Base-by-base conservation (phyloP, 2,888 invertebrate genomes). In the Diaphora mendica region DNA sequence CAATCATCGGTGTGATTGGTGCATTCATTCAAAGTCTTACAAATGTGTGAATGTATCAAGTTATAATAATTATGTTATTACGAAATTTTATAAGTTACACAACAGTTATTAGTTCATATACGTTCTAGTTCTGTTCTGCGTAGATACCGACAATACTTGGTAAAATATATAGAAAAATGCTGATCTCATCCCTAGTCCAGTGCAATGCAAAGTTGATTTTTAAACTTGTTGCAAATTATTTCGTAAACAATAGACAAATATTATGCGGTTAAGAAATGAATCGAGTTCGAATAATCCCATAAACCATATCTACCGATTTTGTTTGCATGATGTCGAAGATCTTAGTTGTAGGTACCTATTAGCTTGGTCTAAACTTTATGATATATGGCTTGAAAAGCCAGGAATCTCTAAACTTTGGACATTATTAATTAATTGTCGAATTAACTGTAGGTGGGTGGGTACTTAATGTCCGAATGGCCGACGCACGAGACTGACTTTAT, bases 11-110 rank as follows among this genome's bases (percentile, higher is more conserved):
- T 11, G n/a, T 55, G 11, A 55, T 55, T 9, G 51, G 23, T 51
- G 51, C 23, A 51, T n/a, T 51, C 51, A 55, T 55, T 55, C 11
- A 51, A 51, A 51, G 23, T 9, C 9, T 48, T 48, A 48, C 51
- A 23, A 23, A 4, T 48, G 48, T 48, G 51, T 55, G 9, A 55
- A 55, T 55, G n/a, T 55, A 55, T 55, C 3, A n/a, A 55, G 11
- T 55, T 55, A n/a, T 55, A n/a, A 55, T 55, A 55, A n/a, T 55
- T 55, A 55, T 55, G 51, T n/a, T n/a, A 55, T 9, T n/a, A 55
- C 23, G 51, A 55, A 55, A 11, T 55, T n/a, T 23, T 2, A n/a
- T 55, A 7, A 3, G n/a, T n/a, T 55, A 55, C 11, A 23, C n/a
- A 55, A 55, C 0, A n/a, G 23, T 23, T 55, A n/a, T 11, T 15